Evolutionary conservation across 2,113 vertebrate genomes (phyloP).

Genomic region (Hippocampus comes): DNA sequence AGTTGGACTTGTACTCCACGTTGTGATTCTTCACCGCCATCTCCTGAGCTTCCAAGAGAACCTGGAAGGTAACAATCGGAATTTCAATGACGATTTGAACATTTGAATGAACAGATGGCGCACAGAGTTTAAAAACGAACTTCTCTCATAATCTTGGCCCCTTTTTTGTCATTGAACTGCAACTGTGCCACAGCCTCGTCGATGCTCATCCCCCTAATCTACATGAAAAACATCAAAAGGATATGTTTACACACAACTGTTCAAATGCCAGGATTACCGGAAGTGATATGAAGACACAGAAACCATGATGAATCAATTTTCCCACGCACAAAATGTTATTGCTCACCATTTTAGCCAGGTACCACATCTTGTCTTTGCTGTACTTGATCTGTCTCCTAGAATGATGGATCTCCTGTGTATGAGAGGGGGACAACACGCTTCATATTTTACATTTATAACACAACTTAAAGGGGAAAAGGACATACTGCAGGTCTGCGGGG

Average conservation of each 20-base stretch:
- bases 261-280: not conserved
- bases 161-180: constrained; percentile 94
- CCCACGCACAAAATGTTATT: not conserved
- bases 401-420: constrained; percentile 84
- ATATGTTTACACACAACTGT: not conserved
- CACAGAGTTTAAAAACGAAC: constrained; percentile 59
- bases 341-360: constrained; percentile 88
- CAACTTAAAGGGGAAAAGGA: not conserved
- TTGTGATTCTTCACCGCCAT: constrained; percentile 90
- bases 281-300: not conserved
- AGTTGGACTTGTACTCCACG: constrained; percentile 93
- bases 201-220: constrained; percentile 91
- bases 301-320: not conserved
- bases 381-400: constrained; percentile 93
- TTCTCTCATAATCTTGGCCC: constrained; percentile 89
- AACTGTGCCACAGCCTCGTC: constrained; percentile 89
- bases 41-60: constrained; percentile 95
- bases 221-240: constrained; percentile 1
- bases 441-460: not conserved
- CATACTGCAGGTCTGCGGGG: constrained; percentile 87
- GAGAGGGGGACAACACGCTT: not conserved
- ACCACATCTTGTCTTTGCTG: constrained; percentile 99
- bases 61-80: constrained; percentile 58
- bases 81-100: not conserved
- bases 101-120: not conserved